phyloP scores from a whole-genome alignment of 2,888 invertebrate species.

The Andrena flavipes region DNA sequence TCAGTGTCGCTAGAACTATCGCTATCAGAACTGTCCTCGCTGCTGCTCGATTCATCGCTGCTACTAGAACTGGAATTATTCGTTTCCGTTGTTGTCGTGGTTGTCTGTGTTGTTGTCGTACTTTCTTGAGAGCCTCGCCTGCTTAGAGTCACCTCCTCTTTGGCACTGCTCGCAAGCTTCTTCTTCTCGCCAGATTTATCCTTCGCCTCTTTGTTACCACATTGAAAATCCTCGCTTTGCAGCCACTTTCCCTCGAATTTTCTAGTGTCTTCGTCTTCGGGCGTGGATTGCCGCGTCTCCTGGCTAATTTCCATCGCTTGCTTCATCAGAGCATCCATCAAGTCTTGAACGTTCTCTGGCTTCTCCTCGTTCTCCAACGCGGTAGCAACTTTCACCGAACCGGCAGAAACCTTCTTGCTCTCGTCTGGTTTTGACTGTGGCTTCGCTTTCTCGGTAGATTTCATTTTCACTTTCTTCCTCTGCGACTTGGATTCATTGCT shows the following conservation, averaged over 20 bases:
- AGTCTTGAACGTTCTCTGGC: conserved; percentile 82
- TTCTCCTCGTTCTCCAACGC: conserved; percentile 47
- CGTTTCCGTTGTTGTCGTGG: conserved; percentile 83
- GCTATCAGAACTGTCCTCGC: conserved; percentile 86
- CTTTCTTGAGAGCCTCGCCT: conserved; percentile 84
- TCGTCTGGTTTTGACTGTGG: conserved; percentile 46
- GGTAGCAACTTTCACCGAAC: conserved; percentile 17
- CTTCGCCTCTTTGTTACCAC: conserved; percentile 38
- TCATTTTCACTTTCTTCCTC: conserved; percentile 46
- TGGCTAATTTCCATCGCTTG: conserved; percentile 83
- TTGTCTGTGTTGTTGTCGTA: conserved; percentile 83
- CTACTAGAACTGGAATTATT: conserved; percentile 84
- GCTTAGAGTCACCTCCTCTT: conserved; percentile 77
- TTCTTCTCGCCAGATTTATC: conserved; percentile 42
- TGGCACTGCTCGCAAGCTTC: conserved; percentile 69
- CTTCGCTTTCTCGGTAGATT: conserved; percentile 43
- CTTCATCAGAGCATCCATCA: conserved; percentile 85
- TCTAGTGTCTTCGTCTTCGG: conserved; percentile 77
- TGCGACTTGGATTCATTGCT: conserved; percentile 74
- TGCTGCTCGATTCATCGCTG: conserved; percentile 86
- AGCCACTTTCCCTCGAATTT: conserved; percentile 80
- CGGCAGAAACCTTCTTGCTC: conserved; percentile 36
- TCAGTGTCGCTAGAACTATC: conserved; percentile 86
- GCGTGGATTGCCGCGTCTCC: conserved; percentile 72
- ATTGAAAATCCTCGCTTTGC: conserved; percentile 73